Percentiles rank a stretch among this genome's conserved stretches.
Evolutionary conservation across 2,797 vertebrate species (phyloP).

Genomic region (Myiotriccus ornatus): DNA sequence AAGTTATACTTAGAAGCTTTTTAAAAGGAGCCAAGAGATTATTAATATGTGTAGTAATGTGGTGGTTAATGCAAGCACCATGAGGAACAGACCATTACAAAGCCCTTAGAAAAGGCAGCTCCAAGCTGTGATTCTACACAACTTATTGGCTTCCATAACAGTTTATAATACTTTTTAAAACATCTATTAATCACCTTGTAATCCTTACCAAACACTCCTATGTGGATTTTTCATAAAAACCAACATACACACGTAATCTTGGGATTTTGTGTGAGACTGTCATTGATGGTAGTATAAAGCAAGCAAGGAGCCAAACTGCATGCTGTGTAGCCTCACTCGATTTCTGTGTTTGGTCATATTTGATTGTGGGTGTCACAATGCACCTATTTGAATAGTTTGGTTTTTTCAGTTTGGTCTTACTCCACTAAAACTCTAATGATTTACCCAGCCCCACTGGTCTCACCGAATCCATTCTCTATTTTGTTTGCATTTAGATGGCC

Average conservation of each 20-base stretch:
- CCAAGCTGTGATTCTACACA: neutral
- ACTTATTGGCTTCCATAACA: neutral
- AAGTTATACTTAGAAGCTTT: neutral
- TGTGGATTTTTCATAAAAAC: neutral
- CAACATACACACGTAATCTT: neutral
- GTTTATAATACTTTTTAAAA: neutral
- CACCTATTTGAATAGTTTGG: neutral
- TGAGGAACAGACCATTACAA: neutral
- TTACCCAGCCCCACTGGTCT: neutral
- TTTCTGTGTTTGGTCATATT: neutral
- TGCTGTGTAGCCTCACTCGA: neutral
- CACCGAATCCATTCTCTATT: neutral
- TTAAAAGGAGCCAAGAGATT: slow-evolving; percentile 17
- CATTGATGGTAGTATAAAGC: neutral
- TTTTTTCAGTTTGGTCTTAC: neutral
- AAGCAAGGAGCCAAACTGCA: neutral
- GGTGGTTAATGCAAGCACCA: neutral
- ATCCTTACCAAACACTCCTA: neutral
- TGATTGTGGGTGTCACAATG: neutral
- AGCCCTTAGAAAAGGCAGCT: neutral
- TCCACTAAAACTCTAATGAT: neutral
- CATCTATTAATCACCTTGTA: neutral
- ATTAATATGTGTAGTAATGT: neutral
- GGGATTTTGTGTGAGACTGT: neutral
- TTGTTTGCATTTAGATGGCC: neutral